phyloP scores from a whole-genome alignment of 2,797 vertebrate genomes.

The Mus spretus region DNA sequence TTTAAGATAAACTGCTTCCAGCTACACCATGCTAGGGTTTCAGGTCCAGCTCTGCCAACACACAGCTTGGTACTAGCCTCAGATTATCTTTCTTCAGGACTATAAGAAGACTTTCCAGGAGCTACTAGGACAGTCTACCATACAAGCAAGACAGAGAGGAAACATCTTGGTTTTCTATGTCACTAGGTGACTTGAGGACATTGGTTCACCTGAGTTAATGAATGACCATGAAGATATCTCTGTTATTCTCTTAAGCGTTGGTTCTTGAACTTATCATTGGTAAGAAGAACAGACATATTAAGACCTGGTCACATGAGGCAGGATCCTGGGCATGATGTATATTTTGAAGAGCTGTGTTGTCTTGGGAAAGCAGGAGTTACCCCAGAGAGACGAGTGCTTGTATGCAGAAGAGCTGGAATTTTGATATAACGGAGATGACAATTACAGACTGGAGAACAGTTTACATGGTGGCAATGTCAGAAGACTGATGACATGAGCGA shows the following conservation, averaged over 20 bases:
- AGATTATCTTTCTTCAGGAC: not conserved
- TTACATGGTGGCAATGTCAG: not conserved
- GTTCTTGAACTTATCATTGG: not conserved
- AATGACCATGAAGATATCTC: not conserved
- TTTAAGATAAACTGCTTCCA: not conserved
- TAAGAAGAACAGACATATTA: not conserved
- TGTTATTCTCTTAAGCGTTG: not conserved
- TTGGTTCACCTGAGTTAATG: not conserved
- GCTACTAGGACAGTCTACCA: not conserved
- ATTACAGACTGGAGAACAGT: not conserved
- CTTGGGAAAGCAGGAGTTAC: not conserved
- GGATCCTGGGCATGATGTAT: not conserved
- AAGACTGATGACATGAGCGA: not conserved
- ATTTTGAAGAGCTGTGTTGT: not conserved
- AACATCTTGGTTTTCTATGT: not conserved
- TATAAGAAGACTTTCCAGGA: not conserved
- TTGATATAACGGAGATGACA: not conserved
- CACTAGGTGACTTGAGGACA: not conserved
- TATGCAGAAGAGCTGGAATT: constrained; percentile 4
- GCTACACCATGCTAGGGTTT: not conserved
- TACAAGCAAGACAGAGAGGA: not conserved
- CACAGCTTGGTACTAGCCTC: not conserved
- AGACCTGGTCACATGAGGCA: not conserved
- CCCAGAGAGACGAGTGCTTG: not conserved
- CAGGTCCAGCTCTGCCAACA: not conserved